These are phyloP conservation scores for Seriola aureovittata DNA, from an alignment of 2,113 vertebrate genomes.

Conservation along the genomic window DNA sequence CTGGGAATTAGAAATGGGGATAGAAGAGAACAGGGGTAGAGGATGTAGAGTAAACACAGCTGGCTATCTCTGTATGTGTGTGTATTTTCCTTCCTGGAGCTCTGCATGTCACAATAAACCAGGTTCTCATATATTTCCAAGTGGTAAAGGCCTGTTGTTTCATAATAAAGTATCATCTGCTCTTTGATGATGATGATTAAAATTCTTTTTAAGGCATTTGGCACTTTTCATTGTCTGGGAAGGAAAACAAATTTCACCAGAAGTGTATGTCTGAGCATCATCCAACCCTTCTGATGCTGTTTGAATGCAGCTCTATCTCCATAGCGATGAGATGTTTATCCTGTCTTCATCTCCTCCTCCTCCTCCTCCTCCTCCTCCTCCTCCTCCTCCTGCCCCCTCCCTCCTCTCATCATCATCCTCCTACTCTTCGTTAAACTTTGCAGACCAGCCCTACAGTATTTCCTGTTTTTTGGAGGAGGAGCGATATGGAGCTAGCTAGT, in stretches of 20 bases:
- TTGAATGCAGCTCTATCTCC: slow-evolving; percentile 54
- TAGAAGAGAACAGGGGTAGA: slow-evolving; percentile 54
- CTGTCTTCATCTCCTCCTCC: slow-evolving; percentile 22
- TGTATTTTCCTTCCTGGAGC: slow-evolving; percentile 50
- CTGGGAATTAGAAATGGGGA: slow-evolving; percentile 65
- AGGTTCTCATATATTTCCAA: slow-evolving; percentile 30
- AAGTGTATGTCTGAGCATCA: slow-evolving; percentile 15
- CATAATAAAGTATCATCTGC: slow-evolving; percentile 19
- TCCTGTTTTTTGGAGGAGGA: slow-evolving; percentile 73
- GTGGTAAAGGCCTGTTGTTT: slow-evolving; percentile 16
- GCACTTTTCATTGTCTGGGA: slow-evolving; percentile 28
- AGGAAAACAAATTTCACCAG: slow-evolving; percentile 15
- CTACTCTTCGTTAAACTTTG: slow-evolving; percentile 43
- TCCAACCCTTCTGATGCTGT: slow-evolving; percentile 29
- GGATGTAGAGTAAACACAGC: slow-evolving; percentile 75
- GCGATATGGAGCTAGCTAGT: slow-evolving; percentile 52
- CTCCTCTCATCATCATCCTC: slow-evolving; percentile 51
- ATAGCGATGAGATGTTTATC: slow-evolving; percentile 65
- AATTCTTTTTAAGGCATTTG: background rate
- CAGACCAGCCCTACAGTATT: slow-evolving; percentile 60
- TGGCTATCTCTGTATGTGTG: slow-evolving; percentile 54
- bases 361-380: slow-evolving; percentile 12
- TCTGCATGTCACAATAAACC: slow-evolving; percentile 22
- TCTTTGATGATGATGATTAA: slow-evolving; percentile 17
- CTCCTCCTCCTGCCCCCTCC: slow-evolving; percentile 13